These are phyloP conservation scores for Bubo scandiacus DNA, from an alignment of 2,113 vertebrate genomes.

Conservation along the genomic window DNA sequence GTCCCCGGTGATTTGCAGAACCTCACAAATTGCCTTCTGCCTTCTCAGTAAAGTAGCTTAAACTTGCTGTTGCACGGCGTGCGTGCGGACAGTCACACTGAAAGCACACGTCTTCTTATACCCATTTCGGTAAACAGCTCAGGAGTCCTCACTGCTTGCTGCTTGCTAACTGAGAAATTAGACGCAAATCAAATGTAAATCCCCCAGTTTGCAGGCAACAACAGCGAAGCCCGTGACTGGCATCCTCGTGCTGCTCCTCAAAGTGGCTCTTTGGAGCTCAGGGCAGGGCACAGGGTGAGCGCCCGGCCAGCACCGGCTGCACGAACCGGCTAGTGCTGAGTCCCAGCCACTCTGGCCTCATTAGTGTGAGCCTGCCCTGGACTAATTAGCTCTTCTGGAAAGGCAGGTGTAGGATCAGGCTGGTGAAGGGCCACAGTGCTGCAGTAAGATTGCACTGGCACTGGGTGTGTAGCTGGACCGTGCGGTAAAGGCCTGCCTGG, in stretches of 20 bases:
- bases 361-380: background rate
- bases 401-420: background rate
- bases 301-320: background rate
- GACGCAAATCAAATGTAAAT: background rate
- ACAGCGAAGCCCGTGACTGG: background rate
- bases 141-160: background rate
- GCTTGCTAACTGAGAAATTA: background rate
- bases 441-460: background rate
- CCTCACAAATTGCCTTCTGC: background rate
- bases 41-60: background rate
- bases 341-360: background rate
- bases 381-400: background rate
- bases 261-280: rapidly evolving
- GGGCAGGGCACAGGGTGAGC: background rate
- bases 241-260: background rate
- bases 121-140: background rate
- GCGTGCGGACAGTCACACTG: background rate
- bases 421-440: background rate
- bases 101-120: background rate
- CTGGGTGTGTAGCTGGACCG: rapidly evolving
- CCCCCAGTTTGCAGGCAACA: background rate
- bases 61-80: background rate
- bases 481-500: rapidly evolving
- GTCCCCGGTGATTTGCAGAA: background rate
- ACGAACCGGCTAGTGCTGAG: background rate